These are phyloP conservation scores for Macaca fascicularis DNA, from an alignment of 2,113 vertebrate species.

Conservation along the genomic window T2T-MFA8v1.1 NC_088388.1:37045501-37046000, in stretches of 20 bases:
- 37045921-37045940: neutral
- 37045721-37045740: slow-evolving; percentile 12
- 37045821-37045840: neutral
- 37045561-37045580: neutral
- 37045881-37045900: neutral
- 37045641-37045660: neutral
- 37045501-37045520: neutral
- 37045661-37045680: slow-evolving; percentile 24
- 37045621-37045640: neutral
- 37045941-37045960: neutral
- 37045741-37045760: neutral
- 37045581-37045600: neutral
- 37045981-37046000: neutral
- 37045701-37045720: neutral
- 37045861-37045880: neutral
- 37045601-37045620: neutral
- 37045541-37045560: neutral
- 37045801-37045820: neutral
- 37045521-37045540: neutral
- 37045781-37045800: neutral
- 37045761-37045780: neutral
- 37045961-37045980: neutral
- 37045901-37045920: neutral
- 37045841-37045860: neutral
- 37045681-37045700: neutral